Evolutionary conservation across 2,797 vertebrate genomes (phyloP).

Genomic region (Tragelaphus oryx): DNA sequence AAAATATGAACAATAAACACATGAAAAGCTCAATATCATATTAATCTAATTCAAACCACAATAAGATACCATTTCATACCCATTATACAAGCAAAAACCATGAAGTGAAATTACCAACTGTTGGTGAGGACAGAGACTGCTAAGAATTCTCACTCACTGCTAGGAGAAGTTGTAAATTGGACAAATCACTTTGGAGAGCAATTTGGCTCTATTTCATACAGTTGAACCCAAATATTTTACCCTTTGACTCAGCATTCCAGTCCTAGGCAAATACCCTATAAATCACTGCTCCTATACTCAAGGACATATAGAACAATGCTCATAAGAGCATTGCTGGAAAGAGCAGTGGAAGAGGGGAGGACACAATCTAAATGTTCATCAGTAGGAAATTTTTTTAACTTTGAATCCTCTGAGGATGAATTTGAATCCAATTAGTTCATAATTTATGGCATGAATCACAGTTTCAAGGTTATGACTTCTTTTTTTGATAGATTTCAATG

Average conservation of each 20-base stretch:
- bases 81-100: neutral
- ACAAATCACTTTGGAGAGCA: neutral
- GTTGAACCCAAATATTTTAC: neutral
- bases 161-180: neutral
- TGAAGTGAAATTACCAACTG: neutral
- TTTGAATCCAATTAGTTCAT: neutral
- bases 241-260: neutral
- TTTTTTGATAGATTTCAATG: neutral
- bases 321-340: neutral
- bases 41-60: conserved; percentile 26
- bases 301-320: neutral
- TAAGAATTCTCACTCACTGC: neutral
- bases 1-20: neutral
- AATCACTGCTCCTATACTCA: neutral
- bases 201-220: neutral
- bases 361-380: neutral
- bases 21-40: neutral
- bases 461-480: neutral
- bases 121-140: neutral
- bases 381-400: neutral
- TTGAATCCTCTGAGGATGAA: neutral
- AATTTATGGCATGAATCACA: neutral
- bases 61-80: neutral
- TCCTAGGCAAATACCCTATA: neutral
- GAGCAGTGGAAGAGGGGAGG: neutral